These are phyloP conservation scores for Echinops telfairi DNA, from an alignment of 2,113 vertebrate species.

Conservation along the genomic window DNA sequence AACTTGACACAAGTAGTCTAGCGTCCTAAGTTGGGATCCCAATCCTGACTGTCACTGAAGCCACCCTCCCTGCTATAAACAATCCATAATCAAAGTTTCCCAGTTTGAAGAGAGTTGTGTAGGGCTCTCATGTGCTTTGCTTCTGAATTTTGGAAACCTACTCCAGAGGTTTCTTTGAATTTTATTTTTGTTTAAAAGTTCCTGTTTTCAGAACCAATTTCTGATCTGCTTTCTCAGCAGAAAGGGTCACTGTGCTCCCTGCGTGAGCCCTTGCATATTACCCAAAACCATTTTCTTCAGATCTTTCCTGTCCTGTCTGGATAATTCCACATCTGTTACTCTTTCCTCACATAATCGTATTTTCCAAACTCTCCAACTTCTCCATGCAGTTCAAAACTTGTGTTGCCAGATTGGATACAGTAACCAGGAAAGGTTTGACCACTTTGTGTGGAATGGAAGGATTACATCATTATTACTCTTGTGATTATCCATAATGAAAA, in stretches of 20 bases:
- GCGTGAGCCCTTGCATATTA: neutral
- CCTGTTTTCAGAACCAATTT: neutral
- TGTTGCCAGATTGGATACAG: constrained; percentile 58
- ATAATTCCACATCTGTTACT: constrained; percentile 59
- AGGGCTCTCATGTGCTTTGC: neutral
- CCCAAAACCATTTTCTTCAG: neutral
- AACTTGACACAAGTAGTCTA: neutral
- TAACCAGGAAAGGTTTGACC: constrained; percentile 72
- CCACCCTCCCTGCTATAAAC: neutral
- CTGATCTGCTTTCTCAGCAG: neutral
- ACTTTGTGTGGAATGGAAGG: constrained; percentile 59
- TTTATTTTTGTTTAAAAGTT: constrained; percentile 37
- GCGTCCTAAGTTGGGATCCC: neutral
- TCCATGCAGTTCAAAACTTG: constrained; percentile 36
- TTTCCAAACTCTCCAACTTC: constrained; percentile 67
- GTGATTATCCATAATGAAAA: constrained; percentile 75
- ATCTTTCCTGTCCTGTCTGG: constrained; percentile 15
- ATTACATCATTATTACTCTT: constrained; percentile 74
- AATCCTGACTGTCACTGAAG: neutral
- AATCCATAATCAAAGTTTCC: neutral
- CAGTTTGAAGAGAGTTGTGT: neutral
- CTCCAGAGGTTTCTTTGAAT: neutral
- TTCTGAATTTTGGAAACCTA: neutral
- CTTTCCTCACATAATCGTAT: constrained; percentile 47
- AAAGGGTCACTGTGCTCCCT: neutral